Evolutionary conservation across 2,113 vertebrate species (phyloP), one percentile per base, ranked within the genome.

Genomic region (Oryzias curvinotus): DNA sequence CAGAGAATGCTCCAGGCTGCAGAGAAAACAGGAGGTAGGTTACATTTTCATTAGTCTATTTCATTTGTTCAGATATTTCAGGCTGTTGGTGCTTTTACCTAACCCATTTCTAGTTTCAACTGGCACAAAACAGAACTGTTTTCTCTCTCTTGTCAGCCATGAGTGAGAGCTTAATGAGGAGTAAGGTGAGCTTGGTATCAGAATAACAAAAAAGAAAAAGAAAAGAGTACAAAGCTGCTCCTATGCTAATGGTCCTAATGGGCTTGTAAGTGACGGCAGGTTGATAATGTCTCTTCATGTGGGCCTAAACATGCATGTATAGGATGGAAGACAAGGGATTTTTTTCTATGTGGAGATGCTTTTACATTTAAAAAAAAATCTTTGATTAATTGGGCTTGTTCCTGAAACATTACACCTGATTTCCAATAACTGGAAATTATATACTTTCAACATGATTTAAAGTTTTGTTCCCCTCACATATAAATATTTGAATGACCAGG

Each of bases 41-140:
- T 57, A 51, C 65, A 71, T 58, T 71, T 84, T 84, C 81, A 83
- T 84, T 68, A 64, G 65, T 78, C 73, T 81, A 82, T 77, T 81
- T 59, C 26, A 56, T 57, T 67, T 14, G 36, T 83, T 73, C 73
- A 70, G 76, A 84, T 78, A 71, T 52, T 73, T 43, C 53, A 51
- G 47, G 47, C 36, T 55, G 47, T 62, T 48, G 46, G 57, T 76
- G 77, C 72, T 82, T 78, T 78, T 86, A 66, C 59, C 43, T 72
- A 71, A 25, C 25, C 44, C 12, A 47, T 41, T 61, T 75, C 59
- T 73, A 41, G 72, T 81, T 70, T 82, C 42, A 30, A 28, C 54
- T 58, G 13, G 17, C 43, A 70, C 41, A 61, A 68, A 74, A 49
- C 42, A 55, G 65, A 70, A 61, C 52, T 57, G 46, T 86, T 76